Evolutionary conservation across 2,888 invertebrate species (phyloP), one percentile per base, ranked within the genome.

Genomic region (Acrocera orbiculus): DNA sequence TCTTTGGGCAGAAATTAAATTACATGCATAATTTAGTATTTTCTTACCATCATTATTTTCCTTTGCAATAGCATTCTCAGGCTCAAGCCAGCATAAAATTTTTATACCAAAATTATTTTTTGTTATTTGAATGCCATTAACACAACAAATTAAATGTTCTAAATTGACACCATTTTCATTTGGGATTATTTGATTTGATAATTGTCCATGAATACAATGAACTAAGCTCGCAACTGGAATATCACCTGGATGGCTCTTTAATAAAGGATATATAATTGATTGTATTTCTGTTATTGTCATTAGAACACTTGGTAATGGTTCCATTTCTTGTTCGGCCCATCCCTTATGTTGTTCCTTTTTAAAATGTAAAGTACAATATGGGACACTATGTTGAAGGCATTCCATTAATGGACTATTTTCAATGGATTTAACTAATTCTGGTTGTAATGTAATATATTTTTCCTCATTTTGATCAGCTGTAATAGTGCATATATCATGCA

Each of bases 111-210:
- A 61, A 34, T 55, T 60, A 38, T 61, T 61, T 4, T 53, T 50
- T n/a, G 54, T 55, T 22, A 61, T 58, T 37, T 59, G 56, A 23
- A 92, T 69, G 22, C 78, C 78, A 8, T 75, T 70, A 8, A 89
- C 70, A 54, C 85, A 86, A 31, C 86, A 77, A 16, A 95, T 70
- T 34, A 95, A 63, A 61, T 93, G 81, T 54, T 95, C 95, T 35
- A 95, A 58, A 1, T 87, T 78, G 11, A 90, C 89, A 4, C 89
- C 87, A 37, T 61, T 67, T 4, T 70, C 70, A 34, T 60, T 53
- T 7, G 49, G 40, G 0, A 41, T 40, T 5, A 61, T 51, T 34
- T 50, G 44, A 17, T 50, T 49, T 31, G 51, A 51, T 8, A 60
- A 37, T 34, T 58, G 52, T 0, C 49, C 53, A 40, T 57, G 50